These are phyloP conservation scores for Apodemia duryi DNA, from an alignment of 2,888 invertebrate species.

Conservation along the genomic window DNA sequence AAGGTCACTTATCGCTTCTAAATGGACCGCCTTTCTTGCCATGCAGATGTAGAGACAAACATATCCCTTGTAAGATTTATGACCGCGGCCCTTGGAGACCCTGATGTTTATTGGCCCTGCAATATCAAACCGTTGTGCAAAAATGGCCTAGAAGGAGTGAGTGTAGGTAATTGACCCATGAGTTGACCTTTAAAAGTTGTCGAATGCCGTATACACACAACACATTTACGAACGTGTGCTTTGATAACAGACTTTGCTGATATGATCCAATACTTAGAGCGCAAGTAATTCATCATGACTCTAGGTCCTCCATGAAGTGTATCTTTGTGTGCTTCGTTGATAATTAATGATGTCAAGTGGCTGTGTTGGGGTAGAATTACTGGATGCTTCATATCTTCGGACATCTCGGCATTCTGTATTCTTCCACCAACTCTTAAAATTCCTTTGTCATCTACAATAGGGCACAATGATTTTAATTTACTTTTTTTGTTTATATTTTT, in stretches of 20 bases:
- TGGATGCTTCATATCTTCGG: too few species aligned
- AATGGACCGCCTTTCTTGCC: constrained; percentile 24
- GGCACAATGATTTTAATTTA: too few species aligned
- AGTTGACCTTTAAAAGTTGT: constrained; percentile 1
- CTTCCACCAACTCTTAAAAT: too few species aligned
- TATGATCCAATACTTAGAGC: constrained; percentile 28
- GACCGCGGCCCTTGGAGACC: constrained; percentile 27
- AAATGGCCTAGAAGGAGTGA: not conserved
- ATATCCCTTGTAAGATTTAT: constrained; percentile 23
- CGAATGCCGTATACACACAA: constrained; percentile 2
- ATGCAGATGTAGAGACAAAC: constrained; percentile 21
- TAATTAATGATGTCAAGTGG: too few species aligned
- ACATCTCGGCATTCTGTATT: too few species aligned
- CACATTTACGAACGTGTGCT: not conserved
- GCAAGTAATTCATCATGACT: constrained; percentile 24
- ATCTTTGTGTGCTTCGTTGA: too few species aligned
- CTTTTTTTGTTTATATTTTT: too few species aligned
- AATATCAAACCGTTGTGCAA: not conserved
- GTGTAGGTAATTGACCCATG: not conserved
- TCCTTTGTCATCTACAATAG: too few species aligned
- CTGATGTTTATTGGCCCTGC: constrained; percentile 6
- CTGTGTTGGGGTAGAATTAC: too few species aligned
- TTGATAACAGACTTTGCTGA: not conserved
- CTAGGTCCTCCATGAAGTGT: too few species aligned
- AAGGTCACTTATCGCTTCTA: constrained; percentile 22